Evolutionary conservation across 2,113 vertebrate species (phyloP).

Genomic region (Hoplias malabaricus): DNA sequence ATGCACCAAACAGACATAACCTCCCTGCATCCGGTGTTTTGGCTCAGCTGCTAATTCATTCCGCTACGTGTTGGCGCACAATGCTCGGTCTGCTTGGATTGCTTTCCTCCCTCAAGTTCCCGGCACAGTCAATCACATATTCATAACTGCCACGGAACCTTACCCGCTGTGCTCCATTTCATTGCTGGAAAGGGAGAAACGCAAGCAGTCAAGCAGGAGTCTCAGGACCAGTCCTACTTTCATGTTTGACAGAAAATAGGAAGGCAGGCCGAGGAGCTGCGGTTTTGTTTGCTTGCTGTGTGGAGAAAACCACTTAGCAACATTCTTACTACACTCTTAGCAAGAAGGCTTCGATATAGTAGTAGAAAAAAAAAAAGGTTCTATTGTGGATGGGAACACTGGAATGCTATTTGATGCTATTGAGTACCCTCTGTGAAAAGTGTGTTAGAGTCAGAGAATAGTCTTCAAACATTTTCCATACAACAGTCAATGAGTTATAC

Average conservation of each 20-base stretch:
- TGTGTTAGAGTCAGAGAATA: too few species aligned
- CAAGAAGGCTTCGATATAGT: background rate
- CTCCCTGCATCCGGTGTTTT: constrained; percentile 57
- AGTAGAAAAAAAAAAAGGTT: background rate
- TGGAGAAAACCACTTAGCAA: background rate
- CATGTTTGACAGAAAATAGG: constrained; percentile 11
- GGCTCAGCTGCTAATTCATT: constrained; percentile 78
- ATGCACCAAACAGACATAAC: constrained; percentile 31
- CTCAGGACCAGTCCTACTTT: constrained; percentile 13
- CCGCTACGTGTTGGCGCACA: constrained; percentile 58
- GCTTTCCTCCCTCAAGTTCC: constrained; percentile 25
- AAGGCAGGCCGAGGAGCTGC: background rate
- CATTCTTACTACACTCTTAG: background rate
- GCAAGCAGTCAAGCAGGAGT: background rate
- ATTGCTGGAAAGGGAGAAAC: constrained; percentile 24
- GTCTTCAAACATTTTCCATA: too few species aligned
- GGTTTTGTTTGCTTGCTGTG: background rate
- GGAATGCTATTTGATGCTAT: too few species aligned
- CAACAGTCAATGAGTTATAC: too few species aligned
- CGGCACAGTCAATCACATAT: constrained; percentile 42
- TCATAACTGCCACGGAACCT: constrained; percentile 30
- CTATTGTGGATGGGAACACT: background rate
- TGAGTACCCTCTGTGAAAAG: background rate
- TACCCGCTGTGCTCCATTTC: constrained; percentile 25
- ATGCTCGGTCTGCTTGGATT: constrained; percentile 19